These are phyloP conservation scores for Schizotus pectinicornis DNA, from an alignment of 2,888 invertebrate genomes.

Conservation along the genomic window DNA sequence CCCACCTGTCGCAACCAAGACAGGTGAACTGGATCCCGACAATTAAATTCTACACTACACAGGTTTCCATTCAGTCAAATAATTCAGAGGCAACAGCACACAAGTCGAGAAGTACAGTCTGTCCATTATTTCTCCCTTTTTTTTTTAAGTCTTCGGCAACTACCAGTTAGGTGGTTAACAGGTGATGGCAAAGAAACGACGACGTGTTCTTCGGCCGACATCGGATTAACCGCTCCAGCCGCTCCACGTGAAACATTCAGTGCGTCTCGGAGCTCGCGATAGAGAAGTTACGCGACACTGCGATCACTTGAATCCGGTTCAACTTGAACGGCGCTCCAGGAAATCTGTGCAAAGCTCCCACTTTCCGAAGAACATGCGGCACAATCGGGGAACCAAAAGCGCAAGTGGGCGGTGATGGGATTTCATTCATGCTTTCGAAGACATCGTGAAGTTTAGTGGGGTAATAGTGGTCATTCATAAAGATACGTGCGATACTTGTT, in stretches of 20 bases:
- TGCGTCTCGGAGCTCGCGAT: slow-evolving; percentile 35
- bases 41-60: slow-evolving; percentile 29
- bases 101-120: slow-evolving; percentile 19
- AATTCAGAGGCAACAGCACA: slow-evolving; percentile 18
- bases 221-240: slow-evolving; percentile 46
- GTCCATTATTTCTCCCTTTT: slow-evolving; percentile 24
- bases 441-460: too few species aligned
- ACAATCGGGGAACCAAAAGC: too few species aligned
- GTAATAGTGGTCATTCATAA: too few species aligned
- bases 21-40: slow-evolving; percentile 33
- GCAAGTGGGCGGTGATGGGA: too few species aligned
- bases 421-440: too few species aligned
- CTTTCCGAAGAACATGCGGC: too few species aligned
- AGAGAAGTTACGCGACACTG: too few species aligned
- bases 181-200: slow-evolving; percentile 43
- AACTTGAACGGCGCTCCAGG: background rate
- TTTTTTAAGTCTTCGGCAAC: slow-evolving; percentile 22
- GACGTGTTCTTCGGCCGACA: slow-evolving; percentile 37
- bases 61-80: slow-evolving; percentile 24
- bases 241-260: slow-evolving; percentile 47
- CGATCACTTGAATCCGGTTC: slow-evolving; percentile 13
- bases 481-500: too few species aligned
- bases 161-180: slow-evolving; percentile 39
- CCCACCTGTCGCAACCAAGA: slow-evolving; percentile 25
- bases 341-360: slow-evolving; percentile 6